Evolutionary conservation across 2,113 vertebrate species (phyloP).

Genomic region (Zonotrichia leucophrys): DNA sequence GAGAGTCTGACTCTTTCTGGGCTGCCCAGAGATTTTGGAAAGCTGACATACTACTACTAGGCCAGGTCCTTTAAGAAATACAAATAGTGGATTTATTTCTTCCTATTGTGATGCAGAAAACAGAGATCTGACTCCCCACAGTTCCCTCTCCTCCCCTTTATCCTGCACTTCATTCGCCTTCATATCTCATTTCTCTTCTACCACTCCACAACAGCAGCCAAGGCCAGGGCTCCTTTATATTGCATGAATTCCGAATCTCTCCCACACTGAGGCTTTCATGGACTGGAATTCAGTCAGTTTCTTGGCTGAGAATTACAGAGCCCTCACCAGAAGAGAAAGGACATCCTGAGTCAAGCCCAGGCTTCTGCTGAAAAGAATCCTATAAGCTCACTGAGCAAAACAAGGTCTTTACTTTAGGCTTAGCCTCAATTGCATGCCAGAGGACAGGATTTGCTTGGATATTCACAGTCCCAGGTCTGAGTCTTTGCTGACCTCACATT

Average conservation of each 20-base stretch:
- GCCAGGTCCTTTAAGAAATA: not conserved
- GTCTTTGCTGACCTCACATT: not conserved
- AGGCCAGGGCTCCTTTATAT: not conserved
- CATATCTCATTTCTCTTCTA: not conserved
- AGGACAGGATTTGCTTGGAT: not conserved
- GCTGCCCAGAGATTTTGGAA: not conserved
- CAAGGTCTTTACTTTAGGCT: not conserved
- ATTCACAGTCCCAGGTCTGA: not conserved
- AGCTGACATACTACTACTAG: not conserved
- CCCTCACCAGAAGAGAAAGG: not conserved
- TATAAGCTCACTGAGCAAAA: not conserved
- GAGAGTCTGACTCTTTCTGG: not conserved
- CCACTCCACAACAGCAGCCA: not conserved
- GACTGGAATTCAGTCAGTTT: not conserved
- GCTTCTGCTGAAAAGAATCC: not conserved
- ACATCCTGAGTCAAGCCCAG: not conserved
- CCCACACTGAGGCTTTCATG: not conserved
- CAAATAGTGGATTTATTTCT: not conserved
- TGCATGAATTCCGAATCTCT: not conserved
- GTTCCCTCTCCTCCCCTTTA: not conserved
- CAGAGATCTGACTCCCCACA: not conserved
- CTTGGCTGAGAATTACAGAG: not conserved
- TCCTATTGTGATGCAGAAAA: not conserved
- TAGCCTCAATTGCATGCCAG: not conserved
- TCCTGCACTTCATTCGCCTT: not conserved